These are phyloP conservation scores for Pipa parva DNA, from an alignment of 2,113 vertebrate genomes.

Conservation along the genomic window DNA sequence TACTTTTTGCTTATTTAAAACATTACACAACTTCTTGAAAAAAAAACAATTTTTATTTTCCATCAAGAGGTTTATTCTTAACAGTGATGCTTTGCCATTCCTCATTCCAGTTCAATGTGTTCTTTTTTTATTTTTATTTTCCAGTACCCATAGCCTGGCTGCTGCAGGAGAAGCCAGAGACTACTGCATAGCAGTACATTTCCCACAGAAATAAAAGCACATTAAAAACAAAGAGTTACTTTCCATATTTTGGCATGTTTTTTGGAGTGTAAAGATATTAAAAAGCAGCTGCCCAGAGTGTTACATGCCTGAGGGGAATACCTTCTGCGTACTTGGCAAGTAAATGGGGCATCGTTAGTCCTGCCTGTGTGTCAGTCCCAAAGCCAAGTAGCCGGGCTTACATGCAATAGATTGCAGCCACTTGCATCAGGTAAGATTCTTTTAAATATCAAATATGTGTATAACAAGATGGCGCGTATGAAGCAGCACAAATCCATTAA, in stretches of 20 bases:
- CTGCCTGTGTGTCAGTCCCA: background rate
- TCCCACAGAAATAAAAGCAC: background rate
- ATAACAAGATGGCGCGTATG: background rate
- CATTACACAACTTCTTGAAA: background rate
- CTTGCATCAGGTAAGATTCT: background rate
- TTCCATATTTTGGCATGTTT: background rate
- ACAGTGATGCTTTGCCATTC: background rate
- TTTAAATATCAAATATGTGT: background rate
- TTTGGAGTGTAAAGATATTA: too few species aligned
- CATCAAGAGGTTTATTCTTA: constrained; percentile 20
- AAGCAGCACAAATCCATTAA: background rate
- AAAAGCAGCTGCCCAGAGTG: background rate
- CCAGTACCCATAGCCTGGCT: background rate
- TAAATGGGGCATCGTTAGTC: background rate
- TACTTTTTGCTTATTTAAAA: too few species aligned
- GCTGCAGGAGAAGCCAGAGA: background rate
- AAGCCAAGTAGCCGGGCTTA: background rate
- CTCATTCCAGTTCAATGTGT: background rate
- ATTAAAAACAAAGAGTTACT: background rate
- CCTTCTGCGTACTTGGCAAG: background rate
- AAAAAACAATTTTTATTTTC: background rate
- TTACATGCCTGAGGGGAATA: background rate
- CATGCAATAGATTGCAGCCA: background rate
- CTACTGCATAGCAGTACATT: background rate
- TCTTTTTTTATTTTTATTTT: background rate